Conservation (phyloP, 2,113 vertebrate genomes). For the Porphyrio hochstetteri region DNA sequence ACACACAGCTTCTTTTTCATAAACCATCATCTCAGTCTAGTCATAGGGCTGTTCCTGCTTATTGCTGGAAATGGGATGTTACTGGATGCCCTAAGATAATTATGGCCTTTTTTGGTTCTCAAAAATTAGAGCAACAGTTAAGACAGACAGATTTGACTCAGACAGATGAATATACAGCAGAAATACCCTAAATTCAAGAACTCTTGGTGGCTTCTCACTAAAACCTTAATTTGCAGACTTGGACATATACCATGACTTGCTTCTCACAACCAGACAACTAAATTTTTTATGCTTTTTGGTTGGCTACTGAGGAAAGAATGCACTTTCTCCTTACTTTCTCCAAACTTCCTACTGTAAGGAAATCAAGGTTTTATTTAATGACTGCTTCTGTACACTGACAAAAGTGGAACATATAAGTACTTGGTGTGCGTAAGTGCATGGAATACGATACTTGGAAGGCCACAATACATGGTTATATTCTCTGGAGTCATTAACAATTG, state of each 20-base stretch:
- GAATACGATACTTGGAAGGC: background rate
- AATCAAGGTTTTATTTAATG: background rate
- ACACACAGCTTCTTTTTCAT: background rate
- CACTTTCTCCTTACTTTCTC: background rate
- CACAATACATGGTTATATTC: background rate
- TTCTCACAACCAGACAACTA: background rate
- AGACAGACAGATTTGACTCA: background rate
- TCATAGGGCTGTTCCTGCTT: background rate
- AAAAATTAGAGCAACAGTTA: background rate
- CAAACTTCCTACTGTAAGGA: background rate
- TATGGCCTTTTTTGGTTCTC: background rate
- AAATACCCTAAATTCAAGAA: background rate
- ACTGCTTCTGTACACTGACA: background rate
- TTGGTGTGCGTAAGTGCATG: accelerated
- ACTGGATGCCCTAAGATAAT: background rate
- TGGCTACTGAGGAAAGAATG: background rate
- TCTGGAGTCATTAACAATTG: background rate
- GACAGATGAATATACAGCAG: background rate
- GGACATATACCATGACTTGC: background rate
- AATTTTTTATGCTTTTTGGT: background rate
- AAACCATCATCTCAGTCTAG: background rate
- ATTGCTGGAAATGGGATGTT: background rate
- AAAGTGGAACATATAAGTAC: background rate
- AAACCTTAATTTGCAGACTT: background rate
- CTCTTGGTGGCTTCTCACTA: accelerated